phyloP scores from a whole-genome alignment of 2,888 invertebrate genomes.

The Phlogophora meticulosa region DNA sequence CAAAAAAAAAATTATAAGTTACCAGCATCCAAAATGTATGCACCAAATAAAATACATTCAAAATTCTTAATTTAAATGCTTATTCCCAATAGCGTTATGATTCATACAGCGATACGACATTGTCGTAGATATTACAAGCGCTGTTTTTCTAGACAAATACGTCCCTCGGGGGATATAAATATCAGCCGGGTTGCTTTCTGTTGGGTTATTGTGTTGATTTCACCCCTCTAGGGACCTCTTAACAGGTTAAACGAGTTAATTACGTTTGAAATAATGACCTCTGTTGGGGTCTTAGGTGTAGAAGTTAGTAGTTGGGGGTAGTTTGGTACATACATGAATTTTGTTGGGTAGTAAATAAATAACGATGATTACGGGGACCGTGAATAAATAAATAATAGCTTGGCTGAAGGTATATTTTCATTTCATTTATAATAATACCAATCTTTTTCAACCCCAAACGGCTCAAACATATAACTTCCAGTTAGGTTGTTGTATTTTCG shows the following conservation, averaged over 20 bases:
- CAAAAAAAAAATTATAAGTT: too few species aligned
- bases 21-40: not conserved
- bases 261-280: slow-evolving; percentile 64
- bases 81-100: slow-evolving; percentile 55
- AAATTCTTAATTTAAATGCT: slow-evolving; percentile 32
- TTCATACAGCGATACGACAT: slow-evolving; percentile 43
- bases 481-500: too few species aligned
- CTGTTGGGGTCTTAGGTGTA: slow-evolving; percentile 37
- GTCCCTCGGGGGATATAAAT: slow-evolving; percentile 58
- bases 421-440: not conserved
- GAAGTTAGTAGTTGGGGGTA: slow-evolving; percentile 34
- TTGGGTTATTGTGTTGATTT: slow-evolving; percentile 66
- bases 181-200: slow-evolving; percentile 46
- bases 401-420: not conserved
- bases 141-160: slow-evolving; percentile 63
- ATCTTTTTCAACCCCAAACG: too few species aligned
- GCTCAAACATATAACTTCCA: too few species aligned
- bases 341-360: slow-evolving; percentile 31
- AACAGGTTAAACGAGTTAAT: slow-evolving; percentile 67
- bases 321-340: slow-evolving; percentile 16
- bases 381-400: not conserved
- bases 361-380: not conserved
- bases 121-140: slow-evolving; percentile 52
- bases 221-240: slow-evolving; percentile 56
- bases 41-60: slow-evolving; percentile 12